Evolutionary conservation across 2,797 vertebrate genomes (phyloP).

Genomic region (Halcyon leucocephala): DNA sequence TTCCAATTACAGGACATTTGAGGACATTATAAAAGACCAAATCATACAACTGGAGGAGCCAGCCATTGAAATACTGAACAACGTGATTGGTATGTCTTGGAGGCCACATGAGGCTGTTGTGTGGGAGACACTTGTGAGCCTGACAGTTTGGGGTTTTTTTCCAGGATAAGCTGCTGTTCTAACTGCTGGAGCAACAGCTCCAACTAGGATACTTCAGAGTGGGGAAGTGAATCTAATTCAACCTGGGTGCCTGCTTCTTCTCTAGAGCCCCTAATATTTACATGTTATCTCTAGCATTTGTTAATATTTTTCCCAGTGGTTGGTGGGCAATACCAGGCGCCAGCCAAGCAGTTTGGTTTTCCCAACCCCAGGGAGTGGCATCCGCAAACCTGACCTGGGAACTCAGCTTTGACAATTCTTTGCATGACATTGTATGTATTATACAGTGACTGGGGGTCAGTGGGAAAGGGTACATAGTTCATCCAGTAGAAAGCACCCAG

Average conservation of each 20-base stretch:
- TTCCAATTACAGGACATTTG: conserved; percentile 87
- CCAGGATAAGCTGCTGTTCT: background rate
- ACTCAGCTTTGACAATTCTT: background rate
- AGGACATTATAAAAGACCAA: conserved; percentile 83
- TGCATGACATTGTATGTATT: background rate
- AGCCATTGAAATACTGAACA: conserved; percentile 79
- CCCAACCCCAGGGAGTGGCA: background rate
- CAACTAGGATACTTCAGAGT: background rate
- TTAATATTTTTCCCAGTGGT: background rate
- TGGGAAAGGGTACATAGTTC: background rate
- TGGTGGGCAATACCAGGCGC: background rate
- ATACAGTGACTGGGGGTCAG: background rate
- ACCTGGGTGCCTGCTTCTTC: background rate
- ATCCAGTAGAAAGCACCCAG: background rate
- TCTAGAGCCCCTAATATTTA: background rate
- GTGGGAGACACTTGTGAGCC: background rate
- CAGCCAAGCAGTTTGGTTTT: background rate
- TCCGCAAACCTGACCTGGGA: background rate
- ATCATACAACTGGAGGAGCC: conserved; percentile 83
- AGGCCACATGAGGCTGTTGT: background rate
- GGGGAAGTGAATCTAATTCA: background rate
- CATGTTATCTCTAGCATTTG: background rate
- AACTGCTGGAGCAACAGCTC: background rate
- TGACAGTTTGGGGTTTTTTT: background rate
- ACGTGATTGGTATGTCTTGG: conserved; percentile 68